Evolutionary conservation across 2,888 invertebrate species (phyloP), one percentile per base, ranked within the genome.

Genomic region (Syritta pipiens): DNA sequence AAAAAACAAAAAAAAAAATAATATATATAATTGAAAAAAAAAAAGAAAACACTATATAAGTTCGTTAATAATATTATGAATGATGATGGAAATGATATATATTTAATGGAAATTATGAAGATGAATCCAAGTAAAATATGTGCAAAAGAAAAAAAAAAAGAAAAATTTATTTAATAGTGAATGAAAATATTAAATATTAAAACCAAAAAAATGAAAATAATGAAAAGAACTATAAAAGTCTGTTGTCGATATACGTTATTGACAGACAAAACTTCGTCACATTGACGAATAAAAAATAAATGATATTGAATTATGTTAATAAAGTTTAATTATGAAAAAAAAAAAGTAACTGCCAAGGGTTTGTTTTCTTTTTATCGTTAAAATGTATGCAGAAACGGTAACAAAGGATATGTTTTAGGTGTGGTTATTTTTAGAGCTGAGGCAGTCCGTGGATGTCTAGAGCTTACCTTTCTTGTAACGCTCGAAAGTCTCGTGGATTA

Each of bases 261-360:
- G 86, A 85, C 88, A 88, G 88, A 88, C 88, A 86, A 85, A 86
- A 86, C 84, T 89, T 89, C 89, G 89, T 89, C 89, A 89, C 88
- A 89, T 89, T 89, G 89, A 89, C 89, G 89, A 89, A 86, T 87
- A 86, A 85, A 86, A 86, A 86, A 83, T 85, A 65, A 76, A 69
- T 79, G 79, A 79, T 79, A 79, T 79, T 74, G 72, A 79, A 79
- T 79, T 79, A 79, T 79, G 79, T 79, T 79, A 79, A 79, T 79
- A 79, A 79, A 79, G 79, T 79, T 79, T 74, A 79, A 79, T 79
- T 74, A 74, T 79, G 74, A 79, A 79, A 74, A 79, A 74, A 79
- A 48, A 17, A 14, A 32, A 12, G 57, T 9, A 57, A 19, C 9
- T 6, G 22, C 7, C 19, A n/a, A 14, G 20, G 6, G 3, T 17